These are phyloP conservation scores for Argyra leucocephala DNA, from an alignment of 2,888 invertebrate genomes.

Conservation along the genomic window DNA sequence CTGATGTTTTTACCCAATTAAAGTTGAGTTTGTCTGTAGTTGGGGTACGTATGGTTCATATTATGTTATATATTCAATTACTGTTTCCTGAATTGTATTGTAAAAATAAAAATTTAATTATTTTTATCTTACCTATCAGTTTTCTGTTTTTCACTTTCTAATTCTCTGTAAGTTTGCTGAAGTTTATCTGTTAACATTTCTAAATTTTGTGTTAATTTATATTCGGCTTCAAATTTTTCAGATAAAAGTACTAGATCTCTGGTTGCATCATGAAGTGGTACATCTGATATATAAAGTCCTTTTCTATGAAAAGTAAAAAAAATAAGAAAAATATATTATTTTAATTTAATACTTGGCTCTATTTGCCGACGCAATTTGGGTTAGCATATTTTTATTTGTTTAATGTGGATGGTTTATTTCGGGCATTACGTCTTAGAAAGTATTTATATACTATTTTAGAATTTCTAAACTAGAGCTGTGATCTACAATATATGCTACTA, in stretches of 20 bases:
- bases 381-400: neutral
- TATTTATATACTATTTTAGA: too few species aligned
- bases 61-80: too few species aligned
- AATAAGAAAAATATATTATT: too few species aligned
- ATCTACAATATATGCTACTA: too few species aligned
- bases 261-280: conserved; percentile 91
- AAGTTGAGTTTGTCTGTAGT: too few species aligned
- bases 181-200: conserved; percentile 90
- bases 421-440: too few species aligned
- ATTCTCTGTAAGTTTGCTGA: conserved; percentile 85
- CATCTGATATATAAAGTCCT: conserved; percentile 86
- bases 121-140: conserved; percentile 76
- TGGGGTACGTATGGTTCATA: too few species aligned
- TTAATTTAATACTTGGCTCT: too few species aligned
- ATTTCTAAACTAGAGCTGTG: too few species aligned
- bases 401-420: neutral
- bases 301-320: conserved; percentile 51
- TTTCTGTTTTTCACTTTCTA: conserved; percentile 90
- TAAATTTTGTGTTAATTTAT: conserved; percentile 85
- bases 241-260: conserved; percentile 90
- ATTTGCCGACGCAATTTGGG: too few species aligned
- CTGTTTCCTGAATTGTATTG: neutral
- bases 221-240: conserved; percentile 94
- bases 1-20: too few species aligned
- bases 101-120: neutral